Evolutionary conservation across 2,113 vertebrate species (phyloP), one percentile per base, ranked within the genome.

Genomic region (Agapornis roseicollis): DNA sequence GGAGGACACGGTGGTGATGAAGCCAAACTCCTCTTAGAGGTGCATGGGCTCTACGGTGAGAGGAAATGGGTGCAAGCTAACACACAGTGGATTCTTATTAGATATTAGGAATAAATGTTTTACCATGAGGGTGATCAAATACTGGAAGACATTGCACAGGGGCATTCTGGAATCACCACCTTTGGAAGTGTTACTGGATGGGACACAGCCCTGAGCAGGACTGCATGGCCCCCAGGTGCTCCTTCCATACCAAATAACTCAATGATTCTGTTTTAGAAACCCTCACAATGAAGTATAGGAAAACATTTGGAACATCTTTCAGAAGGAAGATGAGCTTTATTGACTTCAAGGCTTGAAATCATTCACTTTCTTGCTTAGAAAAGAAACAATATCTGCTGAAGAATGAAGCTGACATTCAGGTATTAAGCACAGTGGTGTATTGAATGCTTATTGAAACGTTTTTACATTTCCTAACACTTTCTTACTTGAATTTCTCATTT

Each of bases 1-100:
- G 0, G 58, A 56, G 20, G 35, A 65, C 31, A 15, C 7, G 9
- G 10, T 1, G 1, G 6, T 0, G 3, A 13, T 3, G 27, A 56
- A 37, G 17, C 10, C 49, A 18, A 35, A 37, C 19, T 33, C 25
- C 6, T 56, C 56, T 42, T 42, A 42, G 77, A 42, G 29, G 31
- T 56, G 35, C 10, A 42, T 35, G 13, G 13, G 29, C 10, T 22
- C 3, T 2, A 13, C 20, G 29, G 20, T 17, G 42, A 49, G 25
- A 72, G 31, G 58, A 35, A 49, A 31, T 1, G 8, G 58, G 22
- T 2, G 1, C 47, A 46, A 70, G 23, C 23, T 46, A 47, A 18
- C 17, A 46, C 24, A 8, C 1, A 6, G 13, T 14, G 25, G 17
- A 42, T 72, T 41, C 56, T 58, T 20, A 15, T 42, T 35, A 49